Evolutionary conservation across 2,888 invertebrate genomes (phyloP).

Genomic region (Aquatica leii): DNA sequence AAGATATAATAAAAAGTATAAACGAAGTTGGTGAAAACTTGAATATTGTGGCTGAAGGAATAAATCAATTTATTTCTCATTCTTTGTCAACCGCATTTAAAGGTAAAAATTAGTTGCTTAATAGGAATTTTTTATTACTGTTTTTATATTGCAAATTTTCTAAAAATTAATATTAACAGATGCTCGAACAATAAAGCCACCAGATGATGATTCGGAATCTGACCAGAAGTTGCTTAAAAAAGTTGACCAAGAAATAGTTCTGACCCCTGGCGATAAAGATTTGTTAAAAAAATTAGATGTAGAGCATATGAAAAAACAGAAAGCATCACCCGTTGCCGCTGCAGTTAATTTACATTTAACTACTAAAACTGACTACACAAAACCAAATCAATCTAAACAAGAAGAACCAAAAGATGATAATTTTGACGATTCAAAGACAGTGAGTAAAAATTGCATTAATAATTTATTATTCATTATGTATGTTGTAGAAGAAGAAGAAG

Average conservation of each 20-base stretch:
- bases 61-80: slow-evolving; percentile 66
- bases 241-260: slow-evolving; percentile 60
- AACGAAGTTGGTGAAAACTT: slow-evolving; percentile 70
- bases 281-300: slow-evolving; percentile 62
- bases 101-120: background rate
- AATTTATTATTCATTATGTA: too few species aligned
- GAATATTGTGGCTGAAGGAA: slow-evolving; percentile 74
- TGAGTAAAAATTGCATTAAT: too few species aligned
- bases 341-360: slow-evolving; percentile 15
- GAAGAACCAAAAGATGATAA: too few species aligned
- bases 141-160: too few species aligned
- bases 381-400: slow-evolving; percentile 46
- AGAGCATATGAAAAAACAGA: slow-evolving; percentile 60
- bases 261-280: slow-evolving; percentile 63
- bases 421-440: too few species aligned
- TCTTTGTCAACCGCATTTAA: background rate
- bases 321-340: slow-evolving; percentile 22
- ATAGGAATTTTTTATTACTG: background rate
- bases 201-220: slow-evolving; percentile 43
- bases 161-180: background rate
- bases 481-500: too few species aligned
- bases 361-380: too few species aligned
- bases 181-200: background rate
- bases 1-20: slow-evolving; percentile 58
- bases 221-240: background rate